Evolutionary conservation across 1,140 invertebrate genomes (phyloP), one percentile per base, ranked within the genome.

Genomic region (Harpegnathos saltator): DNA sequence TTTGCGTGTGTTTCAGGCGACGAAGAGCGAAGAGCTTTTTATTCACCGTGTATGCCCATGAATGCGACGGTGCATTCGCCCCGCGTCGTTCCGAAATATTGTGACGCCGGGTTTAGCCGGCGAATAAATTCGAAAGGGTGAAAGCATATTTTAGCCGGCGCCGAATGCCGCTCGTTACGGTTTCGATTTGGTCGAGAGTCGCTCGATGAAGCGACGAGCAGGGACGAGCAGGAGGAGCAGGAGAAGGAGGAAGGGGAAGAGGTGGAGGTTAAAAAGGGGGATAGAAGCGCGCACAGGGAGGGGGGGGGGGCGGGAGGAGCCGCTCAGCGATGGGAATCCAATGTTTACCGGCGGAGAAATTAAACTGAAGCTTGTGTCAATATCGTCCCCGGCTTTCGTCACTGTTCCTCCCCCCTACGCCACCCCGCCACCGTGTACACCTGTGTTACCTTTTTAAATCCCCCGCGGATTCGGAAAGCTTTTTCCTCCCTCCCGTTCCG

Each of bases 351-450:
- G 91, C 84, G 89, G 92, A 93, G 92, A 93, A 93, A 94, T 93
- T 94, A 94, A 93, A 94, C 91, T 89, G 92, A 91, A 92, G 92
- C 92, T 93, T 92, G 91, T 93, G 92, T 94, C 93, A 93, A 94
- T 93, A 93, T 91, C 91, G 86, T 85, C 85, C 90, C 92, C 92
- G 91, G 92, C 93, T 92, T 93, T 92, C 89, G 87, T 89, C 90
- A 88, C 89, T 90, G 89, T 88, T 89, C 78, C 87, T 33, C 24
- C 78, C 86, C 24, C 24, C n/a, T n/a, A n/a, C n/a, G n/a, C n/a
- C 81, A 68, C 72, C 29, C 29, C 29, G 1, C 29, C n/a, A 11
- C 83, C 50, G 48, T 87, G 69, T 74, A 50, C 72, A 88, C 71
- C 82, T 87, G 88, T 89, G 90, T 89, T 89, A 89, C 87, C 80